phyloP scores from a whole-genome alignment of 2,888 invertebrate genomes.

The Caenorhabditis japonica region DNA sequence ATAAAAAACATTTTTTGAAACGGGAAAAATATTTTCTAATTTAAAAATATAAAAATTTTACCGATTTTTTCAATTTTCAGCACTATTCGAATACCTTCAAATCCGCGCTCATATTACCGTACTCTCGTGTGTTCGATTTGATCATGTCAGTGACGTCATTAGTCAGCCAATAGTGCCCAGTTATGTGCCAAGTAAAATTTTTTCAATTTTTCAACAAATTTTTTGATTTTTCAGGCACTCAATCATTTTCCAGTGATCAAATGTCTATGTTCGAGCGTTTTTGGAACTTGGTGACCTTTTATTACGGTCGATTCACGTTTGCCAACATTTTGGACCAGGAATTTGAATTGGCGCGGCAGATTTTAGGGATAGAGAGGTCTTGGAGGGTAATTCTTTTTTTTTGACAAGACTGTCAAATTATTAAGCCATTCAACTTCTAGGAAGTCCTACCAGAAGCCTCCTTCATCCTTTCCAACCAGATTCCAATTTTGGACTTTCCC shows the following conservation, averaged over 20 bases:
- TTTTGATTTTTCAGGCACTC: no score
- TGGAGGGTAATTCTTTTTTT: slow-evolving; percentile 25
- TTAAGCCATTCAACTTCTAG: slow-evolving; percentile 3
- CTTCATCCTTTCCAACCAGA: slow-evolving; percentile 29
- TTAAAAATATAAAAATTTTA: no score
- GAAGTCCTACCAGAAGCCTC: slow-evolving; percentile 35
- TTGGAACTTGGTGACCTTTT: slow-evolving; percentile 15
- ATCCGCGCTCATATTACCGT: slow-evolving; percentile 46
- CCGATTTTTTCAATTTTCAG: no score
- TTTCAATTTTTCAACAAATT: no score
- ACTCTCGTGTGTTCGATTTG: slow-evolving; percentile 37
- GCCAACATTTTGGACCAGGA: slow-evolving; percentile 26
- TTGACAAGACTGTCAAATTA: background rate
- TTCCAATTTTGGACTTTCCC: slow-evolving; percentile 34
- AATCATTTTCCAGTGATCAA: slow-evolving; percentile 18
- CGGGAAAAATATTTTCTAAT: no score
- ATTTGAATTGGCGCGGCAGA: slow-evolving; percentile 20
- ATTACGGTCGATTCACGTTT: slow-evolving; percentile 14
- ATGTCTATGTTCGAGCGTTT: slow-evolving; percentile 29
- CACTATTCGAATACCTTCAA: slow-evolving; percentile 44
- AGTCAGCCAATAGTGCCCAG: slow-evolving; percentile 42
- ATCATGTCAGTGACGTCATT: slow-evolving; percentile 47
- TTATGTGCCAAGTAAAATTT: slow-evolving; percentile 29
- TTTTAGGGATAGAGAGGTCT: slow-evolving; percentile 12
- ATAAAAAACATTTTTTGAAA: no score